A percentile compares a stretch with the other conserved stretches of the same genome.
Evolutionary conservation across 1,140 invertebrate genomes (phyloP).

Genomic region (Saccostrea glomerata): DNA sequence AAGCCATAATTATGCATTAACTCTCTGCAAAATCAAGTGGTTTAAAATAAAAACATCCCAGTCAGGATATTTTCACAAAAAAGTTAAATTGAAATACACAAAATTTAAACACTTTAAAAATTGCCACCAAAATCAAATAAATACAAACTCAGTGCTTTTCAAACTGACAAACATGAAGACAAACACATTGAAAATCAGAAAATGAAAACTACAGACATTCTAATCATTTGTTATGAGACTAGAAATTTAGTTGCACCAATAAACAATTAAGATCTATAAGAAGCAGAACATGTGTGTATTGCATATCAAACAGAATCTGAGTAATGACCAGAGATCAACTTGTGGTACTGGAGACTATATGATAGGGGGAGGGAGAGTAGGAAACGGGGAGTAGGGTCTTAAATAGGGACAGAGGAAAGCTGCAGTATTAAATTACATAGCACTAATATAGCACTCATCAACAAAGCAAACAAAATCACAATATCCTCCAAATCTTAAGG

Average conservation of each 20-base stretch:
- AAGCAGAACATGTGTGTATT: conserved; percentile 5
- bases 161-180: neutral
- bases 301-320: conserved; percentile 10
- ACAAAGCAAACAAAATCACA: neutral
- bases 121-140: neutral
- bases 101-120: neutral
- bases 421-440: neutral
- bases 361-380: neutral
- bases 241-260: conserved; percentile 27
- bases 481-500: conserved; percentile 28
- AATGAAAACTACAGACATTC: neutral
- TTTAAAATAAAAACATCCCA: neutral
- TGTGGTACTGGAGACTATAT: conserved; percentile 22
- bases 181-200: neutral
- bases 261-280: neutral
- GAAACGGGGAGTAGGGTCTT: neutral
- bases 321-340: conserved; percentile 27
- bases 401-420: neutral
- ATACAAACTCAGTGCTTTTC: neutral
- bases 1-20: neutral
- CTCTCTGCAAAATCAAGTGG: neutral
- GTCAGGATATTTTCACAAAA: neutral
- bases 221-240: conserved; percentile 1
- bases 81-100: neutral
- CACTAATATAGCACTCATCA: neutral